Evolutionary conservation across 2,888 invertebrate species (phyloP).

Genomic region (Strigamia crassipes): DNA sequence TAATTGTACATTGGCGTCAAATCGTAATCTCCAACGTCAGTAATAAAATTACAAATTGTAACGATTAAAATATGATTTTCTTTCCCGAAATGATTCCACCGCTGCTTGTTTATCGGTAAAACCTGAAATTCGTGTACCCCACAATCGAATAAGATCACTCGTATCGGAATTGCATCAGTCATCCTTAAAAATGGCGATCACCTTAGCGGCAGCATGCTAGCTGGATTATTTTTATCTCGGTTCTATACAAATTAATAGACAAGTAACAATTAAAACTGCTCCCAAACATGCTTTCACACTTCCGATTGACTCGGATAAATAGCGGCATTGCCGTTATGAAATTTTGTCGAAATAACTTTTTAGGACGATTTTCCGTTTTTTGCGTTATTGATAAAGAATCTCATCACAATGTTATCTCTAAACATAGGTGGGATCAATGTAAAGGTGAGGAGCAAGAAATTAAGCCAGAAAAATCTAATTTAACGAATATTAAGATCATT

Average conservation of each 20-base stretch:
- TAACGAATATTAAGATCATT: too few relatives aligned
- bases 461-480: too few relatives aligned
- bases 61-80: too few relatives aligned
- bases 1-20: neutral
- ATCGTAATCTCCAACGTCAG: too few relatives aligned
- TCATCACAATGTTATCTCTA: neutral
- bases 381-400: slow-evolving; percentile 12
- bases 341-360: neutral
- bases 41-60: too few relatives aligned
- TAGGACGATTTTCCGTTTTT: neutral
- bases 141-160: neutral
- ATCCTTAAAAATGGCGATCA: neutral
- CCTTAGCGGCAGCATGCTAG: neutral
- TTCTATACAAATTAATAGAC: neutral
- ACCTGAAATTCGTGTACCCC: too few relatives aligned
- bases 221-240: neutral
- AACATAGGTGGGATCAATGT: neutral
- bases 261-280: neutral
- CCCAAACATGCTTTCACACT: neutral
- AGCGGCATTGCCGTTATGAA: neutral
- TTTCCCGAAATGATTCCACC: too few relatives aligned
- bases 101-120: too few relatives aligned
- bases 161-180: neutral
- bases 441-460: neutral
- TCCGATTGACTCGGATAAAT: neutral